Base-by-base conservation (phyloP, 2,888 invertebrate species). In the Hydropsyche betteni region DNA sequence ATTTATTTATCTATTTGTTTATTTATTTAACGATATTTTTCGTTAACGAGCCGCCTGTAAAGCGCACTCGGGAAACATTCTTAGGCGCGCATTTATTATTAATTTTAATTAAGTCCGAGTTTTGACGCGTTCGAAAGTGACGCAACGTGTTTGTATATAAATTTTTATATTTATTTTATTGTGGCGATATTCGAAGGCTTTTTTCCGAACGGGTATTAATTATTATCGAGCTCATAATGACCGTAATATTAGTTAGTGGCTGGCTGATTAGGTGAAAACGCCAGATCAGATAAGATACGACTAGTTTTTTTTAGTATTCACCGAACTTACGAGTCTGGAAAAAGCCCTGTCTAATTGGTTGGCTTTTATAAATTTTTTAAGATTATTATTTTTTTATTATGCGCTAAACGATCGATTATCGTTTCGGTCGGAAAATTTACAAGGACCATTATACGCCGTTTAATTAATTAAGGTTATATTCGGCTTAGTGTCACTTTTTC, bases 381-480 rank as follows among this genome's bases (percentile, higher is more conserved):
- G 44, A 44, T 44, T 44, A 24, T 24, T 24, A 44, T 44, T 44
- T 44, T 44, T 44, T 64, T 64, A 33, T 64, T 64, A 64, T 36
- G 34, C 64, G 64, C 34, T 64, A 64, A 64, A 64, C 64, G 64
- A 64, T 64, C 34, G 64, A 64, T 64, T 64, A 64, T 34, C 64
- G 64, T 34, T 64, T 64, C 34, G 36, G 24, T 64, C 34, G 24
- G 64, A 64, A 64, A 64, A 33, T 64, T 64, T 64, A 64, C 64
- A 36, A 64, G 34, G 64, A 12, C 64, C 64, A 64, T 64, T 64
- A 64, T 64, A 64, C 10, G 64, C 64, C 36, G 64, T 64, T 64
- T 64, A 64, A 64, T 64, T 64, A 64, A 64, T 64, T 64, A 64
- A 64, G 36, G 64, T 64, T 64, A 58, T 44, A 44, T 58, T 58